Percentiles rank a stretch among this genome's conserved stretches.
phyloP scores from a whole-genome alignment of 2,797 vertebrate genomes.

The Sebastes iracundus region DNA sequence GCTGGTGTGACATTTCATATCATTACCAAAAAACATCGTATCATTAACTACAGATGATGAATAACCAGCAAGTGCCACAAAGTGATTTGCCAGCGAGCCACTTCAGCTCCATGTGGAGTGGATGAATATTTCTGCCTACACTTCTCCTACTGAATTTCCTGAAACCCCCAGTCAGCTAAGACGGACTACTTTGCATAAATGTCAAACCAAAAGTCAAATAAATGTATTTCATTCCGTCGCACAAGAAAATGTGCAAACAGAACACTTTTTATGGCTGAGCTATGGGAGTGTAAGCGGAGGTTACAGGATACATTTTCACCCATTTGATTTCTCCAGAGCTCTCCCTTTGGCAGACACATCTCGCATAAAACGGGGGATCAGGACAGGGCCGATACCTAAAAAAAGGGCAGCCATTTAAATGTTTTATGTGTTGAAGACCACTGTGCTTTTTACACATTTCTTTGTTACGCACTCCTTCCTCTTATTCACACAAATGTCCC shows the following conservation, averaged over 20 bases:
- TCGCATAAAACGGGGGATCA: background rate
- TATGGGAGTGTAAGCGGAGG: constrained; percentile 11
- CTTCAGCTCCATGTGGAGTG: background rate
- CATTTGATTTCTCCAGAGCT: constrained; percentile 35
- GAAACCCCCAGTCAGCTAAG: constrained; percentile 20
- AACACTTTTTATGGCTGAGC: constrained; percentile 28
- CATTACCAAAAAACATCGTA: background rate
- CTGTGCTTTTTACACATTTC: constrained; percentile 27
- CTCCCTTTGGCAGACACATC: constrained; percentile 7
- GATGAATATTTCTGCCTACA: constrained; percentile 12
- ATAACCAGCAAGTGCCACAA: background rate
- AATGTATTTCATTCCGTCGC: constrained; percentile 22
- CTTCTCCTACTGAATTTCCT: constrained; percentile 19
- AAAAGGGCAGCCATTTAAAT: constrained; percentile 33
- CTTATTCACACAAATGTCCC: constrained; percentile 9
- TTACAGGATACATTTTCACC: constrained; percentile 27
- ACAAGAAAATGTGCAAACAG: constrained; percentile 26
- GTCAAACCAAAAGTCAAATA: constrained; percentile 39
- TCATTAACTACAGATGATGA: constrained; percentile 10
- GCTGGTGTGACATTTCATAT: background rate
- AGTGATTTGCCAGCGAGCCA: constrained; percentile 15
- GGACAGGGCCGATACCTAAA: constrained; percentile 10
- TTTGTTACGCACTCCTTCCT: background rate
- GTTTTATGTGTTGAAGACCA: constrained; percentile 21
- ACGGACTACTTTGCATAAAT: constrained; percentile 25